phyloP scores from a whole-genome alignment of 2,888 invertebrate genomes.

The Bhutanitis thaidina region DNA sequence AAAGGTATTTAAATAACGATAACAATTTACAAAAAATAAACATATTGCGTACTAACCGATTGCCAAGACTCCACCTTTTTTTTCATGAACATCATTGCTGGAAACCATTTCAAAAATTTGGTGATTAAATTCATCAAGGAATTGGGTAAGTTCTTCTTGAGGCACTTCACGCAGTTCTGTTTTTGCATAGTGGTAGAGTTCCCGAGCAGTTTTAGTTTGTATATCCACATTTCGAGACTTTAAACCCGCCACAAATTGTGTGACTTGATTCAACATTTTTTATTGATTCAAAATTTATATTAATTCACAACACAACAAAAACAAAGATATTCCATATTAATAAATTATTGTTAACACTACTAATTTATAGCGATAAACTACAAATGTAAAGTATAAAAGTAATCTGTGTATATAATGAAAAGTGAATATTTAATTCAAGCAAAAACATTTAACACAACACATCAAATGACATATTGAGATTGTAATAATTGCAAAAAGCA shows the following conservation, averaged over 20 bases:
- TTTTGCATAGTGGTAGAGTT: conserved; percentile 93
- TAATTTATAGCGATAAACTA: not conserved
- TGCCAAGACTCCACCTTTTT: conserved; percentile 96
- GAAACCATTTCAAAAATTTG: conserved; percentile 98
- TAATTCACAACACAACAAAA: not conserved
- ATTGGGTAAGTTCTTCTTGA: conserved; percentile 92
- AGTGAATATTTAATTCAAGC: no score
- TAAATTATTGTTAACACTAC: not conserved
- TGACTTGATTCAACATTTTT: conserved; percentile 80
- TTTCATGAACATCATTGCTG: conserved; percentile 94
- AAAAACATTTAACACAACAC: no score
- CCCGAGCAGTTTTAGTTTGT: conserved; percentile 91
- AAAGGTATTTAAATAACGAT: no score
- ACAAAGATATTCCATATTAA: not conserved
- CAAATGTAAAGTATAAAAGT: not conserved
- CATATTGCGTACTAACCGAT: conserved; percentile 81
- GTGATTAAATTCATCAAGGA: conserved; percentile 97
- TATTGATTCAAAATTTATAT: not conserved
- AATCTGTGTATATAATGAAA: not conserved
- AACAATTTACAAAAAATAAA: not conserved
- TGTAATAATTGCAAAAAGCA: no score
- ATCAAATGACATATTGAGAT: no score
- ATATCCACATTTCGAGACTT: conserved; percentile 93
- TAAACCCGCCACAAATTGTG: conserved; percentile 90
- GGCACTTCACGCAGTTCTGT: conserved; percentile 94